Base-by-base conservation (phyloP, 2,113 vertebrate genomes). In the Cinclus cinclus region DNA sequence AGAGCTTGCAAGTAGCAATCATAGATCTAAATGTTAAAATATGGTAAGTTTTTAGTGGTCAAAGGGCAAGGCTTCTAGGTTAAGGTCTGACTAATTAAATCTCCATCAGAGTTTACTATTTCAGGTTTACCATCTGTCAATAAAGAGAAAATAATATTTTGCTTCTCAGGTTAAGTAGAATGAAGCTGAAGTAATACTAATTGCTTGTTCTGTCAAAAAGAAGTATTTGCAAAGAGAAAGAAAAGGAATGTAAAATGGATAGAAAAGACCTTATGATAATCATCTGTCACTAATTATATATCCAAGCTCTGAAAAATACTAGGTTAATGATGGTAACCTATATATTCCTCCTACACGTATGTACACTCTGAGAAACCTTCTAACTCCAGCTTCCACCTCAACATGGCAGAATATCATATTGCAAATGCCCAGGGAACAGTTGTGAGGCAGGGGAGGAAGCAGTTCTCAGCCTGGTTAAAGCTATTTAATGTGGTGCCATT, bases 141-240 rank as follows among this genome's bases (percentile, higher is more conserved):
- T 64, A 82, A 82, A 82, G 28, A 95, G 25, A 25, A 95, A 89
- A 60, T 74, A 77, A 67, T 75, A 58, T 65, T 92, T 91, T 69
- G 30, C 15, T 89, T 82, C 20, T 7, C 35, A 58, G n/a, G 23
- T 71, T 89, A 87, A 95, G 12, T 25, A 64, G 49, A 73, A 82
- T 46, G 49, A 87, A 79, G 67, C 12, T 76, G 62, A 91, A 84
- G 28, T 84, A 91, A 84, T 74, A 68, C 11, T 68, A 91, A 82
- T 79, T 82, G 28, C 28, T 85, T 65, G 7, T 23, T 92, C 58
- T 69, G 6, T 79, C 58, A 79, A 75, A 94, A 83, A 64, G 2
- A 64, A 83, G 9, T 10, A 84, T 92, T 87, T 64, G 4, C 18
- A 75, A 71, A 64, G 7, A 78, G 13, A 70, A 81, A 65, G 20